These are phyloP conservation scores for Drosophila demipolita DNA, from an alignment of 2,888 invertebrate genomes.

Conservation along the genomic window DNA sequence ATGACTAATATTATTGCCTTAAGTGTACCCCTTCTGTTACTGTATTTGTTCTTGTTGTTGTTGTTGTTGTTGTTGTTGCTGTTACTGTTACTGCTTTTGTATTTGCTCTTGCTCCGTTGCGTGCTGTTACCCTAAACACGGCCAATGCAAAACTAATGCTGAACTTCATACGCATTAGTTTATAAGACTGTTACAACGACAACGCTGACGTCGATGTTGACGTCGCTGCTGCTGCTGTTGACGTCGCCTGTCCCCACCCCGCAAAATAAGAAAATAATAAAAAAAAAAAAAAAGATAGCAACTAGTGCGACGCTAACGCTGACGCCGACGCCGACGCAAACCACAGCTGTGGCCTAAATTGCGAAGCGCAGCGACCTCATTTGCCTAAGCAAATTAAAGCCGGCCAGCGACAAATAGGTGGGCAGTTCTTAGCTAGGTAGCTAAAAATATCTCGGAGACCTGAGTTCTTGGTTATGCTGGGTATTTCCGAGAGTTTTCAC, in stretches of 20 bases:
- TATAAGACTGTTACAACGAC: conserved; percentile 63
- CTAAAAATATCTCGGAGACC: not conserved
- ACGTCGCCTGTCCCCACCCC: not conserved
- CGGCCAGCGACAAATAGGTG: not conserved
- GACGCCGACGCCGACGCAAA: conserved; percentile 12
- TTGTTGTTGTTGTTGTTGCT: conserved; percentile 3
- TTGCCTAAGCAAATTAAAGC: conserved; percentile 6
- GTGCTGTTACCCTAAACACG: conserved; percentile 73
- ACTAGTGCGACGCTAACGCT: conserved; percentile 13
- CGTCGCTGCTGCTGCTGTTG: conserved; percentile 12
- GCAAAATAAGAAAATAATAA: not conserved
- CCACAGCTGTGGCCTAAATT: conserved; percentile 44
- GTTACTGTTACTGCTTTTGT: not conserved
- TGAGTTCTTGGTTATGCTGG: not conserved
- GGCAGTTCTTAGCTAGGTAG: not conserved
- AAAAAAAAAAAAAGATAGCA: conserved; percentile 22
- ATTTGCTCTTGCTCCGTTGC: not conserved
- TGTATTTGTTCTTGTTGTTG: not conserved
- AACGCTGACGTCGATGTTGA: conserved; percentile 19
- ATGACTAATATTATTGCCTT: not conserved
- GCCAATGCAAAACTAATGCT: conserved; percentile 81
- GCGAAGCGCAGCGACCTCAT: conserved; percentile 41
- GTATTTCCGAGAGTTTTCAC: not conserved
- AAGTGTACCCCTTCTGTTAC: not conserved
- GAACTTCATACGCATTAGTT: conserved; percentile 78